A percentile compares a stretch with the other conserved stretches of the same genome.
Evolutionary conservation across 2,888 invertebrate species (phyloP).

Genomic region (Spisula subtruncata): DNA sequence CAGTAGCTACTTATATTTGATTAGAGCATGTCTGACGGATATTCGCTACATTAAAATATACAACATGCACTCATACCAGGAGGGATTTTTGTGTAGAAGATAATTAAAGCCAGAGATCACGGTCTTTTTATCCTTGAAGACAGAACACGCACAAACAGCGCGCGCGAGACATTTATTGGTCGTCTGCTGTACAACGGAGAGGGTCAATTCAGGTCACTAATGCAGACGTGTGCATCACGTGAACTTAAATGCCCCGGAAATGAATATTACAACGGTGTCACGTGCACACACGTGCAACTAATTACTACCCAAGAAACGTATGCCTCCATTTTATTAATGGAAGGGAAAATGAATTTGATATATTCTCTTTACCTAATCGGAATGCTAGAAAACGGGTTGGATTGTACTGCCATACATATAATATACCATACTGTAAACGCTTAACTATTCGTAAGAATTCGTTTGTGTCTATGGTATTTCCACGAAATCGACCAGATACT

Average conservation of each 20-base stretch:
- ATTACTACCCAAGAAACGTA: neutral
- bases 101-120: conserved; percentile 46
- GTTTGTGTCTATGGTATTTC: no score
- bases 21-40: conserved; percentile 44
- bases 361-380: neutral
- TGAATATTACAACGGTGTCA: neutral
- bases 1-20: neutral
- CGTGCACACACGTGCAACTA: conserved; percentile 28
- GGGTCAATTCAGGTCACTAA: conserved; percentile 49
- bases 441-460: no score
- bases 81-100: conserved; percentile 16
- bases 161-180: conserved; percentile 26
- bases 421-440: neutral
- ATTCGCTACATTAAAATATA: conserved; percentile 55
- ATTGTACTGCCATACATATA: neutral
- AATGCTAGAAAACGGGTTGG: neutral
- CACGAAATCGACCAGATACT: no score
- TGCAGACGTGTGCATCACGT: neutral
- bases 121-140: conserved; percentile 18
- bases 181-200: conserved; percentile 29
- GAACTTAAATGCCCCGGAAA: conserved; percentile 36
- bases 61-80: conserved; percentile 49
- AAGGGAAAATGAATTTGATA: neutral
- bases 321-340: neutral
- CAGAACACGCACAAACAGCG: conserved; percentile 29